phyloP scores from a whole-genome alignment of 92 coral and sea anemone species.

The Umimayanthus kanabou region DNA sequence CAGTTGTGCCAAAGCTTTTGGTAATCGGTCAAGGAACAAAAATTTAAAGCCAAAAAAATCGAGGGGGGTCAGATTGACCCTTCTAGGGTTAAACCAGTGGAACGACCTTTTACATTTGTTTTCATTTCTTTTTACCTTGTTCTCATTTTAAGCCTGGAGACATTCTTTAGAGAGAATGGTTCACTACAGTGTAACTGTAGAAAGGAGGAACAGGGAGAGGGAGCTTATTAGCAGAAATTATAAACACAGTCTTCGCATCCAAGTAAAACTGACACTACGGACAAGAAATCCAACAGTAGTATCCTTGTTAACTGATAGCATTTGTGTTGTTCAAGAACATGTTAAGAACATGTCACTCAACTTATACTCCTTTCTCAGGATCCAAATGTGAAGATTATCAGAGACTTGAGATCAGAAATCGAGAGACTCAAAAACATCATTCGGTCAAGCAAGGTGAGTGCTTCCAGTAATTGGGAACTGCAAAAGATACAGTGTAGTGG shows the following conservation, averaged over 20 bases:
- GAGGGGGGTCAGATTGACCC: too few species aligned
- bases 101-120: too few species aligned
- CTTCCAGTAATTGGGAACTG: background rate
- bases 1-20: too few species aligned
- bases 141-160: background rate
- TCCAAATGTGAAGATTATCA: slow-evolving; percentile 82
- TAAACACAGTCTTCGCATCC: background rate
- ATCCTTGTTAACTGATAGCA: background rate
- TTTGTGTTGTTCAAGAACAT: too few species aligned
- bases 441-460: slow-evolving; percentile 50
- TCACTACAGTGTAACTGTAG: too few species aligned
- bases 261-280: background rate
- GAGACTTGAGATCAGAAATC: slow-evolving; percentile 80
- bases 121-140: too few species aligned
- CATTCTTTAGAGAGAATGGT: too few species aligned
- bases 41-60: too few species aligned
- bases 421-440: slow-evolving; percentile 75
- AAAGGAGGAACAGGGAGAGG: background rate
- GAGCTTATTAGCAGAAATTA: background rate
- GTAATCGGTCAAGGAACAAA: too few species aligned
- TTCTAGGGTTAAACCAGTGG: too few species aligned
- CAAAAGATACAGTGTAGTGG: background rate
- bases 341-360: background rate
- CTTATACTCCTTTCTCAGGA: slow-evolving; percentile 51
- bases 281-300: background rate